These are phyloP conservation scores for Nasonia longicornis DNA, from an alignment of 1,140 invertebrate genomes.

Conservation along the genomic window DNA sequence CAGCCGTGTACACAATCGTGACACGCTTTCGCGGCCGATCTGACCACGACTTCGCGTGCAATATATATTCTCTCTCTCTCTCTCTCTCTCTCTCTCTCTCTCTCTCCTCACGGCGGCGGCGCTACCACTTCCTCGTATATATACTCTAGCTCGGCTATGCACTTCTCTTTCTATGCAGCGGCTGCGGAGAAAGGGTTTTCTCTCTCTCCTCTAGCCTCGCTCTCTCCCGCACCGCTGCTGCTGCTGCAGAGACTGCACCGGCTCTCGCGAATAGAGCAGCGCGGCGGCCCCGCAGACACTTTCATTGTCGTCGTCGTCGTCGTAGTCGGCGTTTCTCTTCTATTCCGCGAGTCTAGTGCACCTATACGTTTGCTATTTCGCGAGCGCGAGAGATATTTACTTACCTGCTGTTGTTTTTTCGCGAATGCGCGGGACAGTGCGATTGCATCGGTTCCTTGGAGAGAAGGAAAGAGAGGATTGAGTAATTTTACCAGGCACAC, in stretches of 20 bases:
- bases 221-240: neutral
- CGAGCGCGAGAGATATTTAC: neutral
- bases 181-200: constrained; percentile 34
- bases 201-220: constrained; percentile 3
- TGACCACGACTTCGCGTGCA: neutral
- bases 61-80: neutral
- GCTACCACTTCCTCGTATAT: constrained; percentile 38
- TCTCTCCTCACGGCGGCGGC: neutral
- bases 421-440: neutral
- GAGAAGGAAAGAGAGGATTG: neutral
- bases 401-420: neutral
- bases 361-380: neutral
- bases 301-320: constrained; percentile 7
- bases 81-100: neutral
- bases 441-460: neutral
- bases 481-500: neutral
- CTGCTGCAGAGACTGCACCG: neutral
- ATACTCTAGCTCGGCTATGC: neutral
- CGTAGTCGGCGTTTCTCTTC: neutral
- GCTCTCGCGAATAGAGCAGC: constrained; percentile 18
- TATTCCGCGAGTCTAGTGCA: neutral
- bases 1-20: neutral
- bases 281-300: neutral
- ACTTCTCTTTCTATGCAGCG: neutral
- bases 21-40: constrained; percentile 5